Evolutionary conservation across 2,113 vertebrate species (phyloP), one percentile per base, ranked within the genome.

Genomic region (Gymnarchus niloticus): DNA sequence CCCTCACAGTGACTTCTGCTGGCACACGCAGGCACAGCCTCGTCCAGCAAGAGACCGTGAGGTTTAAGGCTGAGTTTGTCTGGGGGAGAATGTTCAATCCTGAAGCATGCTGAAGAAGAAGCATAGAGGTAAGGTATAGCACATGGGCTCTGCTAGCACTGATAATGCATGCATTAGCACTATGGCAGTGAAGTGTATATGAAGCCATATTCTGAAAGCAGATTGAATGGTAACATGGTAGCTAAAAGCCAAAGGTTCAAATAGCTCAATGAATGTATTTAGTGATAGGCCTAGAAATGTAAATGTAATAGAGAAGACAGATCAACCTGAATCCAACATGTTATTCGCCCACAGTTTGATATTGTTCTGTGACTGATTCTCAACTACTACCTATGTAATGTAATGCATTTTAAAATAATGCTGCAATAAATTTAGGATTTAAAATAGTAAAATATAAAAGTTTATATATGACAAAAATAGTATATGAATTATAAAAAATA

Each of bases 1-100:
- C 76, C 76, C 46, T 80, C 76, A 37, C 46, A 9, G 76, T 80
- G 76, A 80, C 76, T 80, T 41, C 44, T 80, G 76, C 76, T n/a
- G 46, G 76, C 76, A 49, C 37, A 73, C 33, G 41, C 65, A 19
- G 65, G 65, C 44, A 48, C 44, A 49, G 44, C 44, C 7, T 48
- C 76, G 23, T 78, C 19, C 76, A 78, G 44, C 23, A 49, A n/a
- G 44, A 80, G 44, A 49, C 46, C 19, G 41, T 8, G 14, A n/a
- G 19, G n/a, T 6, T 6, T 41, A 73, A 73, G 23, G n/a, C 19
- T 25, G 76, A 80, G 19, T 80, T 37, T n/a, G 1, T 48, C 41
- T 80, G 41, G 46, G 44, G 23, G 76, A 25, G 5, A 9, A 41
- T 46, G 46, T 19, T 49, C 76, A 80, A 21, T 80, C 44, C 44